phyloP scores from a whole-genome alignment of 2,888 invertebrate genomes.

The Dryomyza anilis region DNA sequence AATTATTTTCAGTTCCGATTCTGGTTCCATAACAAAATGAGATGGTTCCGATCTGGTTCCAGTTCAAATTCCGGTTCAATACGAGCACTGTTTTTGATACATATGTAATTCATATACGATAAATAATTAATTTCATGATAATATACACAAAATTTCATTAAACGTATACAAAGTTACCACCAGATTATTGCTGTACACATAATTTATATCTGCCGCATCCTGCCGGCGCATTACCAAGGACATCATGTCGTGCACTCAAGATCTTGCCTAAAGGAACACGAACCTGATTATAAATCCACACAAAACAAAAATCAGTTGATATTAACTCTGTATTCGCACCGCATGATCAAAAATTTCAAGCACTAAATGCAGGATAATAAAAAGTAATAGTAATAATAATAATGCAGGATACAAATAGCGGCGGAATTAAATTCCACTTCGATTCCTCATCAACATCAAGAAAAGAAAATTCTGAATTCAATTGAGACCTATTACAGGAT shows the following conservation, averaged over 20 bases:
- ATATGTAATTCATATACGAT: too few relatives aligned
- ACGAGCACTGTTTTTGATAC: too few relatives aligned
- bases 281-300: slow-evolving; percentile 9
- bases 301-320: slow-evolving; percentile 13
- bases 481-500: slow-evolving; percentile 15
- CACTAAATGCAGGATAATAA: not conserved
- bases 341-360: slow-evolving; percentile 4
- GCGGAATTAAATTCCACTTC: slow-evolving; percentile 19
- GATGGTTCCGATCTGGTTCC: too few relatives aligned
- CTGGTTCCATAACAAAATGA: too few relatives aligned
- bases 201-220: too few relatives aligned
- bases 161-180: too few relatives aligned
- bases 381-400: slow-evolving; percentile 15
- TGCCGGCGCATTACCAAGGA: slow-evolving; percentile 9
- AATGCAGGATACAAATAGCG: not conserved
- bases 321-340: slow-evolving; percentile 12
- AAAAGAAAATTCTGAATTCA: slow-evolving; percentile 3
- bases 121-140: too few relatives aligned
- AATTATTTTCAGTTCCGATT: too few relatives aligned
- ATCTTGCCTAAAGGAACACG: not conserved
- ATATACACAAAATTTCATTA: too few relatives aligned
- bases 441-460: not conserved
- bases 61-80: too few relatives aligned
- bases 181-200: too few relatives aligned
- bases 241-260: slow-evolving; percentile 41